These are phyloP conservation scores for Myiopsitta monachus DNA, from an alignment of 2,113 vertebrate species.

Conservation along the genomic window DNA sequence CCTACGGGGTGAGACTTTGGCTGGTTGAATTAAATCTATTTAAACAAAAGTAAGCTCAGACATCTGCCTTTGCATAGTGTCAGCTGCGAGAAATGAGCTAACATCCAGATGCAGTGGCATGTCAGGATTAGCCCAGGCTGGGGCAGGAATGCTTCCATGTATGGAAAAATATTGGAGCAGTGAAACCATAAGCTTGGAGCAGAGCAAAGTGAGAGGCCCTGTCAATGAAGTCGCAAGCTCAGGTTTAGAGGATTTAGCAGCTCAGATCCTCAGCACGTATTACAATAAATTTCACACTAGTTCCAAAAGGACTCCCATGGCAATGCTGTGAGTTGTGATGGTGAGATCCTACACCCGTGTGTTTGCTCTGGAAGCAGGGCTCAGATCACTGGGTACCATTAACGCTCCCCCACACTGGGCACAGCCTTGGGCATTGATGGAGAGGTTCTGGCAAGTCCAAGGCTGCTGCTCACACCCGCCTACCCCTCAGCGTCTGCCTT, in stretches of 20 bases:
- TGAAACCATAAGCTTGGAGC: conserved; percentile 75
- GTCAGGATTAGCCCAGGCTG: conserved; percentile 59
- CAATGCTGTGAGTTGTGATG: not conserved
- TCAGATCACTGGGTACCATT: not conserved
- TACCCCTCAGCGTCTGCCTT: not conserved
- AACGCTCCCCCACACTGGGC: not conserved
- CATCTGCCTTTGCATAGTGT: conserved; percentile 60
- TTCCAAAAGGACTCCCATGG: conserved; percentile 6
- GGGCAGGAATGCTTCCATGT: conserved; percentile 75
- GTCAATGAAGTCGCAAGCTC: conserved; percentile 35
- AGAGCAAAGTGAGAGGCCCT: conserved; percentile 60
- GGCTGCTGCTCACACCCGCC: not conserved
- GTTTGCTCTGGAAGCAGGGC: not conserved
- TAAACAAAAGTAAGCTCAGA: conserved; percentile 34
- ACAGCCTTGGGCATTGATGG: not conserved
- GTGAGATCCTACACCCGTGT: not conserved
- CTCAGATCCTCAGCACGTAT: not conserved
- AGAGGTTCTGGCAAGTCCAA: not conserved
- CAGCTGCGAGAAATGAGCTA: conserved; percentile 68
- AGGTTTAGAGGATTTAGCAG: conserved; percentile 47
- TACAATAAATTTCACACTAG: conserved; percentile 59
- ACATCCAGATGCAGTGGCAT: conserved; percentile 57
- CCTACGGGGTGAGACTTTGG: not conserved
- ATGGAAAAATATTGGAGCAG: conserved; percentile 74
- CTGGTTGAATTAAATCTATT: not conserved